These are phyloP conservation scores for Artibeus jamaicensis DNA, from an alignment of 2,797 vertebrate genomes.

Conservation along the genomic window DNA sequence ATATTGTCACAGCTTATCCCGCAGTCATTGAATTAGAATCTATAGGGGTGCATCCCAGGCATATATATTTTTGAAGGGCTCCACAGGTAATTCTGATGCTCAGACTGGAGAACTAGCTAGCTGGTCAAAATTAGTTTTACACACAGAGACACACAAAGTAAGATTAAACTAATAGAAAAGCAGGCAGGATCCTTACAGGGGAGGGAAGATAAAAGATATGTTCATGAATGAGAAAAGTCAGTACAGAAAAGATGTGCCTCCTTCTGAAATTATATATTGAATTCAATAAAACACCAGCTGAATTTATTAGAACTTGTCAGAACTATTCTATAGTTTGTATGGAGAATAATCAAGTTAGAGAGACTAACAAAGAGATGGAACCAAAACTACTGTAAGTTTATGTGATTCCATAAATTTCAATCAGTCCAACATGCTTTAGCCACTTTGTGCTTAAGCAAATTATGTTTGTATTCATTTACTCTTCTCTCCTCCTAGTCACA, in stretches of 20 bases:
- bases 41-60: not conserved
- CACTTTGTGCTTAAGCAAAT: too few species aligned
- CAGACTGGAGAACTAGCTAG: not conserved
- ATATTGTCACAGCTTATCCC: not conserved
- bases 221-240: not conserved
- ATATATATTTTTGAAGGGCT: not conserved
- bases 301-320: too few species aligned
- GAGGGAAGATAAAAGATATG: not conserved
- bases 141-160: not conserved
- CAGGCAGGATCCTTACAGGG: not conserved
- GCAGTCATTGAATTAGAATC: not conserved
- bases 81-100: not conserved
- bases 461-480: too few species aligned
- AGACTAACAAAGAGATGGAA: too few species aligned
- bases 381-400: too few species aligned
- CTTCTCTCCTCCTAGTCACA: too few species aligned
- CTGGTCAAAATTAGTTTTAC: not conserved
- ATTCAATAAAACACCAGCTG: not conserved
- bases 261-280: not conserved
- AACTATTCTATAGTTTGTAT: too few species aligned
- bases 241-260: not conserved
- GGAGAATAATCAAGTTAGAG: too few species aligned
- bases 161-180: not conserved
- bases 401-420: too few species aligned
- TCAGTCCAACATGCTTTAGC: too few species aligned